phyloP scores from a whole-genome alignment of 2,797 vertebrate genomes.

The Tokudaia tokunoshimensis region DNA sequence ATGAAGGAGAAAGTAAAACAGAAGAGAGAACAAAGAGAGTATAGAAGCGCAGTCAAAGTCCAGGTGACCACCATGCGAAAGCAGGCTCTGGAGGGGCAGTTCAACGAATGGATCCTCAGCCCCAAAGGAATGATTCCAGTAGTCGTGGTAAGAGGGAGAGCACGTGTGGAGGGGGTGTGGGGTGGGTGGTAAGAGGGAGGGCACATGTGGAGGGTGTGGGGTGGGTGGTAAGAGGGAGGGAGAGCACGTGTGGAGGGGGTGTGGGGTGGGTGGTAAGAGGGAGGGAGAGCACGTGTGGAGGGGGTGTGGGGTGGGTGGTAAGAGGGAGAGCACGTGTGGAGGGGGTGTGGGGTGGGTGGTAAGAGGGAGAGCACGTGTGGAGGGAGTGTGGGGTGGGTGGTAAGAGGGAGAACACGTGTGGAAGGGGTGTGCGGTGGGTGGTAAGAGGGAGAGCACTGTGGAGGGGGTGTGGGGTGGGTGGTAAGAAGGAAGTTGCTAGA shows the following conservation, averaged over 20 bases:
- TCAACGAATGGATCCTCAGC: conserved; percentile 86
- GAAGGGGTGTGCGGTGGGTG: conserved; percentile 62
- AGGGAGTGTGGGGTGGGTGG: conserved; percentile 75
- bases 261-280: conserved; percentile 84
- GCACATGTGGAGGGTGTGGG: not conserved
- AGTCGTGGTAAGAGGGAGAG: conserved; percentile 84
- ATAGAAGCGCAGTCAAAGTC: conserved; percentile 75
- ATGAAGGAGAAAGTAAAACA: conserved; percentile 85
- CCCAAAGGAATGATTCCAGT: conserved; percentile 80
- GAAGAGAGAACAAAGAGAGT: conserved; percentile 79
- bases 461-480: not conserved
- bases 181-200: not conserved
- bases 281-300: accelerated
- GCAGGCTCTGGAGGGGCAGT: conserved; percentile 83
- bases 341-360: conserved; percentile 81
- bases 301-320: conserved; percentile 82
- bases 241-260: accelerated
- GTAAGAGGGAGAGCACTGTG: conserved; percentile 78
- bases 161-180: not conserved
- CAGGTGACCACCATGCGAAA: conserved; percentile 79
- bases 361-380: conserved; percentile 36
- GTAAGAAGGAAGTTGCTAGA: not conserved
- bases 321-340: not conserved
- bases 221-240: conserved; percentile 84
- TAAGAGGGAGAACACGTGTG: conserved; percentile 70